Evolutionary conservation across 2,888 invertebrate species (phyloP), one percentile per base, ranked within the genome.

Genomic region (Xestoiulus laeticollis): DNA sequence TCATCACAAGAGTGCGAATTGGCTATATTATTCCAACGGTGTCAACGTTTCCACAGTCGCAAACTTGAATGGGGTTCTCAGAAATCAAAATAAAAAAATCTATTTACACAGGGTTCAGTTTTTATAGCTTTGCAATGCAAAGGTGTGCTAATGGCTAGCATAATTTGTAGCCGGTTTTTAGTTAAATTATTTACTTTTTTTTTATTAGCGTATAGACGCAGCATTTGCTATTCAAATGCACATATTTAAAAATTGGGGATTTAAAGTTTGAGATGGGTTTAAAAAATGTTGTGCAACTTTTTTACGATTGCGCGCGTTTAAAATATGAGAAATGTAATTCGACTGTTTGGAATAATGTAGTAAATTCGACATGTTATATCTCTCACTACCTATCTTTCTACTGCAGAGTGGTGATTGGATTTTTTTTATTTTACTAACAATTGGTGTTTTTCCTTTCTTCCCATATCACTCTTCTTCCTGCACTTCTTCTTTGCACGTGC

Each of bases 381-480:
- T 30, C 30, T 26, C 30, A 8, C 30, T 78, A 38, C 33, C 78
- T 78, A 68, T 30, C 30, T 78, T 48, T 14, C 26, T 30, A 78
- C 3, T 78, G 16, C 0, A 4, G 12, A 30, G 78, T 78, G 78
- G 78, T 78, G 78, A 30, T 30, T 26, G 78, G 78, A 59, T 19
- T 59, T 53, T 68, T 68, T n/a, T 53, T 16, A 16, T 68, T 68
- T 78, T 78, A 78, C 78, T 78, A 78, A 78, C 30, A 78, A 14
- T 59, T 78, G 78, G 78, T 78, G 78, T 78, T 78, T 59, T 78
- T 78, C 78, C 78, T 78, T 78, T 78, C 19, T 30, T 78, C 30
- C 30, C 26, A 26, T n/a, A n/a, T 22, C 78, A 14, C 10, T 26
- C 78, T 78, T 68, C 87, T 26, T 88, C 59, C 85, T n/a, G 22